Evolutionary conservation across 1,140 invertebrate genomes (phyloP).

Genomic region (Lasioglossum baleicum): DNA sequence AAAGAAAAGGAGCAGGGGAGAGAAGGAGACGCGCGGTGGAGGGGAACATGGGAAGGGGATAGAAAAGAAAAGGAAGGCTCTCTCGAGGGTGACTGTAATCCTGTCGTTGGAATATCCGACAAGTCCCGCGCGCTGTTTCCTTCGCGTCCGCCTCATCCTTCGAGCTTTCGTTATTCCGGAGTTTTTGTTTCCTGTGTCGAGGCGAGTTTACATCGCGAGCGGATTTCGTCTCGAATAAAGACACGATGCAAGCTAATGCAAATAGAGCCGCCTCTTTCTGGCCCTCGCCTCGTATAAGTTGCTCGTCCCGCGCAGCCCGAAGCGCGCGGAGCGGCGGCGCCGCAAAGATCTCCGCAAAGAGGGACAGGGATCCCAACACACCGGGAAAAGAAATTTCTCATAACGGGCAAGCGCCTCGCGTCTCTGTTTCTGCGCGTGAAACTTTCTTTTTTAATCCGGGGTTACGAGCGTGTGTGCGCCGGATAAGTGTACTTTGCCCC

Average conservation of each 20-base stretch:
- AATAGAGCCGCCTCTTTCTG: constrained; percentile 40
- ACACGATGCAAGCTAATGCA: constrained; percentile 45
- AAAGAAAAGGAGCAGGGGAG: constrained; percentile 49
- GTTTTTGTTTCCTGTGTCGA: constrained; percentile 43
- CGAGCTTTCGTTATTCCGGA: constrained; percentile 19
- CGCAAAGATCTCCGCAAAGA: not conserved
- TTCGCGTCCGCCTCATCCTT: not conserved
- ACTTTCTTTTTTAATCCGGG: no score
- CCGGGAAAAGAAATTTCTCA: no score
- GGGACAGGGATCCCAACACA: no score
- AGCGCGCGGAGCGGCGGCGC: no score
- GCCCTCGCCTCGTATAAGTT: constrained; percentile 3
- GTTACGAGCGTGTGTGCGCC: no score
- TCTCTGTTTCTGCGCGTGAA: no score
- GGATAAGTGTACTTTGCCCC: no score
- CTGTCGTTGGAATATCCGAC: constrained; percentile 60
- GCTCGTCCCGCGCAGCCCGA: not conserved
- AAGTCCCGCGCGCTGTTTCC: constrained; percentile 22
- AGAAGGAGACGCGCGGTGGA: constrained; percentile 15
- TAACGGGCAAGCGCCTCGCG: no score
- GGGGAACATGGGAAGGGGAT: constrained; percentile 1
- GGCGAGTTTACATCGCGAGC: constrained; percentile 43
- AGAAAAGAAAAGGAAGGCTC: constrained; percentile 43
- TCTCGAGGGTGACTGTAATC: constrained; percentile 52
- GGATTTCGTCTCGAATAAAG: constrained; percentile 45